Evolutionary conservation across 2,797 vertebrate species (phyloP), one percentile per base, ranked within the genome.

Genomic region (Monodelphis domestica): DNA sequence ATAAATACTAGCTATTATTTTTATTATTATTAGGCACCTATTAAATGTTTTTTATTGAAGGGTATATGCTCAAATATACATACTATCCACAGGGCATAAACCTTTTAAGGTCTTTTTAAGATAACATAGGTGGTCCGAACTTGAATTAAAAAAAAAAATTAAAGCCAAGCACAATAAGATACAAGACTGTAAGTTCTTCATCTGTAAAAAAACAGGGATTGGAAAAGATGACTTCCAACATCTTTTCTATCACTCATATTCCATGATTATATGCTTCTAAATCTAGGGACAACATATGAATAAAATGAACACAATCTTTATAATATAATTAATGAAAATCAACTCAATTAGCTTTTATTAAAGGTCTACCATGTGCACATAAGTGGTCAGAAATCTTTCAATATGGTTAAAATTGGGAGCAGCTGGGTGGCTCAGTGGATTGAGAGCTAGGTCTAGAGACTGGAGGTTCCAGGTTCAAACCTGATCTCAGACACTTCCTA

Each of bases 371-470:
- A 78, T 45, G 78, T 5, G 21, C 3, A 92, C 94, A 88, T 89
- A n/a, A 51, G 93, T 92, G 59, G 95, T 91, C 55, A 93, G 91
- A 96, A 93, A 95, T 91, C 95, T 89, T 94, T 88, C 55, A 93
- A 97, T 78, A 45, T 6, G 2, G 38, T 45, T 78, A 95, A 96
- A 92, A n/a, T 57, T n/a, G n/a, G n/a, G n/a, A n/a, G n/a, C n/a
- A n/a, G n/a, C n/a, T n/a, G n/a, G n/a, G n/a, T n/a, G n/a, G n/a
- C n/a, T n/a, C n/a, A n/a, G n/a, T n/a, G n/a, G n/a, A n/a, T n/a
- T n/a, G n/a, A n/a, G n/a, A n/a, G n/a, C n/a, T n/a, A n/a, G n/a
- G n/a, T n/a, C n/a, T n/a, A n/a, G n/a, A n/a, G n/a, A n/a, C n/a
- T n/a, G n/a, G n/a, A n/a, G n/a, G n/a, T n/a, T n/a, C n/a, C n/a